Evolutionary conservation across 2,888 invertebrate species (phyloP).

Genomic region (Cataglyphis altisquamis): DNA sequence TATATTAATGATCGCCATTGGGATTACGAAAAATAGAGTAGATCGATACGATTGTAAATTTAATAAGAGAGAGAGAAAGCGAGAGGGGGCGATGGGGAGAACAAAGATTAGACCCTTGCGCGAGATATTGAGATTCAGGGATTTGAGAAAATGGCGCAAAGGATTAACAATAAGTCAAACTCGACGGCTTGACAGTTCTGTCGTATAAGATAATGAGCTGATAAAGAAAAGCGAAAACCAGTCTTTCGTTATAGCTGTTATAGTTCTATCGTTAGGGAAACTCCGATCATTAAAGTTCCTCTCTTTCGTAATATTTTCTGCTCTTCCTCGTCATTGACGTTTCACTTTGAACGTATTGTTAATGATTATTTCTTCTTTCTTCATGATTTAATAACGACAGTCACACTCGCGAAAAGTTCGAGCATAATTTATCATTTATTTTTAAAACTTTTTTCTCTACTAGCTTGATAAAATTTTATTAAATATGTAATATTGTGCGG

Average conservation of each 20-base stretch:
- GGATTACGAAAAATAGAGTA: neutral
- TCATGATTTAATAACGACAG: constrained; percentile 20
- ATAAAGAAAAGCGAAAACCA: constrained; percentile 65
- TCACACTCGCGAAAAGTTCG: constrained; percentile 2
- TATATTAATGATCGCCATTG: neutral
- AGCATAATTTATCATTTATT: constrained; percentile 20
- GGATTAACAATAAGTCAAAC: constrained; percentile 37
- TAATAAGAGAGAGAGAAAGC: neutral
- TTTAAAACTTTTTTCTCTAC: constrained; percentile 12
- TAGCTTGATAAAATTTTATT: constrained; percentile 37
- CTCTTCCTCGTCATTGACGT: constrained; percentile 50
- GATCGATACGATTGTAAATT: neutral
- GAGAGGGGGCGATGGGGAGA: neutral
- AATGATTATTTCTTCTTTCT: constrained; percentile 53
- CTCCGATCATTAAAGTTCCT: constrained; percentile 70
- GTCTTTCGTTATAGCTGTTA: constrained; percentile 51
- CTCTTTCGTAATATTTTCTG: constrained; percentile 66
- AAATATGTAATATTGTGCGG: constrained; percentile 21
- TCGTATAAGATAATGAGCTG: constrained; percentile 62
- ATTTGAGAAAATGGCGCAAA: constrained; percentile 5
- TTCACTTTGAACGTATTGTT: constrained; percentile 52
- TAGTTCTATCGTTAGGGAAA: constrained; percentile 61
- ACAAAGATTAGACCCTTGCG: no score
- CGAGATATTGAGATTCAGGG: neutral
- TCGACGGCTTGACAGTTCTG: neutral